Evolutionary conservation across 2,113 vertebrate species (phyloP).

Genomic region (Geococcyx californianus): DNA sequence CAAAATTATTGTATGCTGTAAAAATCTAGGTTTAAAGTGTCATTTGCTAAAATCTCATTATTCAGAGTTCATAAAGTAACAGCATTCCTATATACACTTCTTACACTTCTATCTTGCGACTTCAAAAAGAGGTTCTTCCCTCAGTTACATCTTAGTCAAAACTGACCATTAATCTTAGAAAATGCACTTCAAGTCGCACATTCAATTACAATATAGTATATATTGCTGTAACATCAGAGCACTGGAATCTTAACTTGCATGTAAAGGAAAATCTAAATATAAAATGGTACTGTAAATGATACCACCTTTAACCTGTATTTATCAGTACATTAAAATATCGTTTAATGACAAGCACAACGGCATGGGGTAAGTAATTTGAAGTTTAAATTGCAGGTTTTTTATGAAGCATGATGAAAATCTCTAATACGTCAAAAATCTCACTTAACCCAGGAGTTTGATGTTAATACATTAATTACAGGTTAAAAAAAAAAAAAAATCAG

Average conservation of each 20-base stretch:
- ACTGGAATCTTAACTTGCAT: slow-evolving; percentile 31
- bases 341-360: slow-evolving; percentile 61
- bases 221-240: slow-evolving; percentile 52
- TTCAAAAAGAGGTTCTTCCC: slow-evolving; percentile 28
- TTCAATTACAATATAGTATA: slow-evolving; percentile 50
- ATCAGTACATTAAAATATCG: slow-evolving; percentile 58
- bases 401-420: slow-evolving; percentile 42
- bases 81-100: slow-evolving; percentile 61
- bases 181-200: slow-evolving; percentile 64
- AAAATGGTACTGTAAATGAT: slow-evolving; percentile 57
- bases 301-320: slow-evolving; percentile 38
- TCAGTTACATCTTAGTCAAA: slow-evolving; percentile 45
- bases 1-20: slow-evolving; percentile 60
- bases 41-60: slow-evolving; percentile 72
- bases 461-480: slow-evolving; percentile 42
- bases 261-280: slow-evolving; percentile 60
- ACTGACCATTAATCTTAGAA: slow-evolving; percentile 66
- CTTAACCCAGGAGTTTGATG: slow-evolving; percentile 55
- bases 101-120: slow-evolving; percentile 49
- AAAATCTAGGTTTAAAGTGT: slow-evolving; percentile 68
- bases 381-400: slow-evolving; percentile 31
- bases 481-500: slow-evolving; percentile 19
- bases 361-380: slow-evolving; percentile 24
- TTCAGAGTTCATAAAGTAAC: slow-evolving; percentile 67
- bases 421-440: slow-evolving; percentile 30